phyloP scores from a whole-genome alignment of 2,113 vertebrate genomes.

The Xenus cinereus region DNA sequence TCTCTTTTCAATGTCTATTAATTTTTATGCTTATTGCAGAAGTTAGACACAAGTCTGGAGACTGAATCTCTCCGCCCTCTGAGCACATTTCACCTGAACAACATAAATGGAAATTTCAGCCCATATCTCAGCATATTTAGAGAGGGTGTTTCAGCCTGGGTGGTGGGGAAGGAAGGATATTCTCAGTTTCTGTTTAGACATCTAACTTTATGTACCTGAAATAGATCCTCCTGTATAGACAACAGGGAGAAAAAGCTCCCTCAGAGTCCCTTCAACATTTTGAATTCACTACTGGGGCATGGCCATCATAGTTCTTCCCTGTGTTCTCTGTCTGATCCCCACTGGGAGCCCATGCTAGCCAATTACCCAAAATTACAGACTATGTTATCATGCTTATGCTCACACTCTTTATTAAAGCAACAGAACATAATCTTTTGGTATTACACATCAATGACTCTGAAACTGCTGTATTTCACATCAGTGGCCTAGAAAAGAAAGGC shows the following conservation, averaged over 20 bases:
- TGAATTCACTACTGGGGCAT: background rate
- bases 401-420: background rate
- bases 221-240: background rate
- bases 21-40: background rate
- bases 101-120: background rate
- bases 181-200: background rate
- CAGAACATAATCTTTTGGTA: background rate
- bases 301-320: background rate
- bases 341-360: background rate
- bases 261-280: background rate
- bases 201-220: background rate
- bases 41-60: background rate
- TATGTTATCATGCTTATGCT: background rate
- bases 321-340: background rate
- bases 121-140: background rate
- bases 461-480: background rate
- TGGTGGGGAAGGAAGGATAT: background rate
- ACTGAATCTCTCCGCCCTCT: background rate
- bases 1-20: background rate
- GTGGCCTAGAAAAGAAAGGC: background rate
- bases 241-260: background rate
- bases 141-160: background rate
- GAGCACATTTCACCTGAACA: background rate
- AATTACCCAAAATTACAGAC: background rate
- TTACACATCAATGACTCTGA: background rate